Evolutionary conservation across 2,113 vertebrate genomes (phyloP), one percentile per base, ranked within the genome.

Genomic region (Vulpes lagopus): DNA sequence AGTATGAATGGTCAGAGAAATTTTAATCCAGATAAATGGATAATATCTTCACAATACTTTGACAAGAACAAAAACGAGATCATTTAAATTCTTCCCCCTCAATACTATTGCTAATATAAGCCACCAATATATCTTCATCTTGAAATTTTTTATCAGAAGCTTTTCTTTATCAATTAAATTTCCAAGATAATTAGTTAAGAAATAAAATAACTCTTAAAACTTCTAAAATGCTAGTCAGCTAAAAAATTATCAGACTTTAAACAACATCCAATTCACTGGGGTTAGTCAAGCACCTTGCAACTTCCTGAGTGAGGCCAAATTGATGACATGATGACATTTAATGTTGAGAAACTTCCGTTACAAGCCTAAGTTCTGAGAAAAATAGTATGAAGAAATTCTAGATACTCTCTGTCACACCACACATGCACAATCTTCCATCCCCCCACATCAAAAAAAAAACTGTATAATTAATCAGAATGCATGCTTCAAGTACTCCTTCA

Each of bases 271-370:
- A 12, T 65, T 85, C 64, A 57, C 76, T 89, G 97, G 97, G 97
- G 97, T 84, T 96, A 80, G 79, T 94, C 60, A 79, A 95, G 65
- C 38, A 60, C 79, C 88, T 83, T 95, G 92, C 91, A 96, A 96
- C 96, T 98, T 98, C 98, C 98, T 98, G 98, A 0, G 0, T 76
- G 89, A 93, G 78, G 76, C 96, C 93, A 96, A 96, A 97, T 43
- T 97, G 98, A 98, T 98, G 97, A 98, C 92, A 98, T 98, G 98
- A 98, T 98, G 97, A 98, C 93, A 98, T 98, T 97, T 98, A 73
- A 97, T 53, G 92, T 94, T 97, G 96, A 98, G 97, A 98, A 84
- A 97, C 86, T 98, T 98, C 98, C 11, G 86, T 95, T 95, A 71
- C 38, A 67, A 96, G 90, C 59, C 49, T 88, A 83, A 96, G 25